phyloP scores from a whole-genome alignment of 2,797 vertebrate species.

The Sylvia borin region DNA sequence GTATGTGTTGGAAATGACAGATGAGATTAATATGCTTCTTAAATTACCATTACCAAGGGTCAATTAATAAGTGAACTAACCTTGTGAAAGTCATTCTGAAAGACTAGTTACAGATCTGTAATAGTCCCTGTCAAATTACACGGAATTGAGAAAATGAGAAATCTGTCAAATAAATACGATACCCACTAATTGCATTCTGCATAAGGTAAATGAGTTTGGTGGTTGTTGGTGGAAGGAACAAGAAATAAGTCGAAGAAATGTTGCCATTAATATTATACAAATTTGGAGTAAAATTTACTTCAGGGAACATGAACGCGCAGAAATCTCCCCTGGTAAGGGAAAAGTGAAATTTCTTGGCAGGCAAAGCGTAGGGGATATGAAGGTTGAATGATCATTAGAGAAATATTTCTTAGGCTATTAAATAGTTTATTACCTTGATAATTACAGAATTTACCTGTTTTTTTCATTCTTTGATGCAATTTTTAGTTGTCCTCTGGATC shows the following conservation, averaged over 20 bases:
- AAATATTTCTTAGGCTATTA: not conserved
- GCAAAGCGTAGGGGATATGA: not conserved
- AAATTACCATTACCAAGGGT: slow-evolving; percentile 83
- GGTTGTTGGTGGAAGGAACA: slow-evolving; percentile 55
- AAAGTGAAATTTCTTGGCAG: not conserved
- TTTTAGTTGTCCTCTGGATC: not conserved
- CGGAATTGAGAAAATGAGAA: slow-evolving; percentile 79
- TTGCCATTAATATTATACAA: not conserved
- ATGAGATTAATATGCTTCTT: slow-evolving; percentile 85
- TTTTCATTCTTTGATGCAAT: not conserved
- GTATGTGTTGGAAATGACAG: slow-evolving; percentile 78
- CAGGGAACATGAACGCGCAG: not conserved
- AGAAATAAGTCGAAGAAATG: not conserved
- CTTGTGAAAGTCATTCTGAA: slow-evolving; percentile 81
- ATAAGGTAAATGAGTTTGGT: slow-evolving; percentile 76
- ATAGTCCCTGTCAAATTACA: slow-evolving; percentile 81
- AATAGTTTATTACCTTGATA: not conserved
- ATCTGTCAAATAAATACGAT: slow-evolving; percentile 77
- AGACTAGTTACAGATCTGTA: slow-evolving; percentile 75
- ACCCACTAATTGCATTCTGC: slow-evolving; percentile 77
- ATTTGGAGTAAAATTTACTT: not conserved
- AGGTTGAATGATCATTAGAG: not conserved
- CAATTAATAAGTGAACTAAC: slow-evolving; percentile 83
- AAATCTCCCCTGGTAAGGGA: not conserved
- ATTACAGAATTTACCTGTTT: not conserved